These are phyloP conservation scores for Sclerodermus sp. DNA, from an alignment of 2,888 invertebrate genomes.

Conservation along the genomic window DNA sequence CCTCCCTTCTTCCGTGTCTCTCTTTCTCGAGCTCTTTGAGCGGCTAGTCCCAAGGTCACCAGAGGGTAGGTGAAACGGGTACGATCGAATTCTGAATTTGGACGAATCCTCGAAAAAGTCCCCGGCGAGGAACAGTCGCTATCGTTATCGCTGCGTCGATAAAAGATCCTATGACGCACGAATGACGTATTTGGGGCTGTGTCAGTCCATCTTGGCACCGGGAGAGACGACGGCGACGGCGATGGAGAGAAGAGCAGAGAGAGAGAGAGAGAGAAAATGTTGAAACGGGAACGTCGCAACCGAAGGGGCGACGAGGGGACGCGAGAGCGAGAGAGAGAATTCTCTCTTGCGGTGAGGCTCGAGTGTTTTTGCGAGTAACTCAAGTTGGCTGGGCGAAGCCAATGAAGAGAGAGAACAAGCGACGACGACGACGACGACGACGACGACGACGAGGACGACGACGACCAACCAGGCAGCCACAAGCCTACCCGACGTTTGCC, in stretches of 20 bases:
- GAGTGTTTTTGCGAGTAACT: slow-evolving; percentile 16
- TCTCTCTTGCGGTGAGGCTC: slow-evolving; percentile 11
- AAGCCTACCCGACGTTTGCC: slow-evolving; percentile 2
- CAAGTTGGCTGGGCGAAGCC: neutral
- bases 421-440: neutral
- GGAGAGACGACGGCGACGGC: neutral
- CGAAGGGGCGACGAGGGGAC: no score
- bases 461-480: slow-evolving; percentile 3
- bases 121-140: no score
- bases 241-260: neutral
- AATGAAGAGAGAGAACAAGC: neutral
- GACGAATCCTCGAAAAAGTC: no score
- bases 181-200: neutral
- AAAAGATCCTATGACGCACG: no score
- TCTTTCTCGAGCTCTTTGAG: no score
- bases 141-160: no score
- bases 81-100: no score
- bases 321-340: neutral
- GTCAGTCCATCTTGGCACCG: neutral
- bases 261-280: neutral
- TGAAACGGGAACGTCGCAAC: no score
- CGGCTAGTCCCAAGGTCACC: no score
- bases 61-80: no score
- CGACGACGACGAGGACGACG: neutral
- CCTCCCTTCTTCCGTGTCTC: no score